A percentile compares a stretch with the other conserved stretches of the same genome.
Evolutionary conservation across 1,140 invertebrate species (phyloP).

Genomic region (Lucilia cuprina): DNA sequence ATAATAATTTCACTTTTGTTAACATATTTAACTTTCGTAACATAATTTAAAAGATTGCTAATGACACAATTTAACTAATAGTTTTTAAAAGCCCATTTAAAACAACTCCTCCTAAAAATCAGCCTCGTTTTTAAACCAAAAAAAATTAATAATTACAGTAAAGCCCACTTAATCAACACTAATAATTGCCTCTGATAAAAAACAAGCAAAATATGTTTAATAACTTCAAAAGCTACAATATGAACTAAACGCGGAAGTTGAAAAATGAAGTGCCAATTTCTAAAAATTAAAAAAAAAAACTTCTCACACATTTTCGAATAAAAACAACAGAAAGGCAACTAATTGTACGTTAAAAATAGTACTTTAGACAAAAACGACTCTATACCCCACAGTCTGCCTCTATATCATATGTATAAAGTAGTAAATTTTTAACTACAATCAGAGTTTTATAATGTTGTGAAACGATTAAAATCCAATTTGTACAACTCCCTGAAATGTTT

Average conservation of each 20-base stretch:
- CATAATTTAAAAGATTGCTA: too few relatives aligned
- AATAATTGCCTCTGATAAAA: too few relatives aligned
- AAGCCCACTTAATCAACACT: too few relatives aligned
- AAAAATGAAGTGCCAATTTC: not conserved
- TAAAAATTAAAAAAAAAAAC: not conserved
- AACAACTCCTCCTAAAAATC: too few relatives aligned
- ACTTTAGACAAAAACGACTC: not conserved
- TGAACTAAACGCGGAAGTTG: not conserved
- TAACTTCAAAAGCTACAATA: not conserved
- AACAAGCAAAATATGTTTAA: not conserved
- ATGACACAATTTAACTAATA: too few relatives aligned
- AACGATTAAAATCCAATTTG: slow-evolving; percentile 15
- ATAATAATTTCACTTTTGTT: too few relatives aligned
- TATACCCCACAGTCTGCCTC: not conserved
- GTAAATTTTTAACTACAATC: not conserved
- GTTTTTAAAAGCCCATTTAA: too few relatives aligned
- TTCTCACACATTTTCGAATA: not conserved
- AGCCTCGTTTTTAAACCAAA: too few relatives aligned
- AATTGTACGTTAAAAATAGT: not conserved
- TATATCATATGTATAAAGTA: too few relatives aligned
- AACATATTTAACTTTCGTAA: too few relatives aligned
- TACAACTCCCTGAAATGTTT: not conserved
- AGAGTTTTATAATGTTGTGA: not conserved
- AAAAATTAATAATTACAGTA: too few relatives aligned
- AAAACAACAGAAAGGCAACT: not conserved